These are phyloP conservation scores for Agrotis ipsilon DNA, from an alignment of 2,888 invertebrate genomes.

Conservation along the genomic window DNA sequence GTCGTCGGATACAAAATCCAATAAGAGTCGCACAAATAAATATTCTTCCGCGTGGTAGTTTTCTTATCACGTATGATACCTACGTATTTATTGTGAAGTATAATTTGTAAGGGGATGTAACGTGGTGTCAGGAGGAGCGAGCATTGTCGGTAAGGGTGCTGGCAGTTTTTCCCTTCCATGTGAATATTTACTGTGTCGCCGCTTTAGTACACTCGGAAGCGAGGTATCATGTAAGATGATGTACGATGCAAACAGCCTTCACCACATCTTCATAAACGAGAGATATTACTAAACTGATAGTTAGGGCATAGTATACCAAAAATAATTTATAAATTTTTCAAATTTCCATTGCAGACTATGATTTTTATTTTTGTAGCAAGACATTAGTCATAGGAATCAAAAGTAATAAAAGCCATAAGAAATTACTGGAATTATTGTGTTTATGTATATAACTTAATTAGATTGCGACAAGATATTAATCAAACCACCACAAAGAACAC, in stretches of 20 bases:
- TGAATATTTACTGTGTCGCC: constrained; percentile 56
- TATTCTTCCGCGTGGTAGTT: constrained; percentile 28
- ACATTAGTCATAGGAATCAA: neutral
- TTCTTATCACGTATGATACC: constrained; percentile 48
- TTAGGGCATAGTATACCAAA: constrained; percentile 17
- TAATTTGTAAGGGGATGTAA: constrained; percentile 33
- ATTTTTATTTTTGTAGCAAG: neutral
- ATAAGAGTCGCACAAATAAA: constrained; percentile 39
- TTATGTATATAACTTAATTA: neutral
- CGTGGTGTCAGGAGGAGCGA: neutral
- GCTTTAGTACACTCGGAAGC: constrained; percentile 48
- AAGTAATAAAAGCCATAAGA: neutral
- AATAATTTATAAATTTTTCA: neutral
- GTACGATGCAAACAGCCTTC: constrained; percentile 34
- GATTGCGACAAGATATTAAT: neutral
- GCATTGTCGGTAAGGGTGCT: neutral
- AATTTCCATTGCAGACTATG: neutral
- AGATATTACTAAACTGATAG: constrained; percentile 24
- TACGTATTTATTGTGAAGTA: constrained; percentile 46
- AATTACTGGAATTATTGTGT: neutral
- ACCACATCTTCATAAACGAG: constrained; percentile 34
- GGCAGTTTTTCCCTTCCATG: constrained; percentile 9
- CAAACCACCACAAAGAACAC: neutral
- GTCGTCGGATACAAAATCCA: constrained; percentile 43
- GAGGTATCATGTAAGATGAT: constrained; percentile 51